Evolutionary conservation across 2,888 invertebrate species (phyloP), one percentile per base, ranked within the genome.

Genomic region (Pollenia angustigena): DNA sequence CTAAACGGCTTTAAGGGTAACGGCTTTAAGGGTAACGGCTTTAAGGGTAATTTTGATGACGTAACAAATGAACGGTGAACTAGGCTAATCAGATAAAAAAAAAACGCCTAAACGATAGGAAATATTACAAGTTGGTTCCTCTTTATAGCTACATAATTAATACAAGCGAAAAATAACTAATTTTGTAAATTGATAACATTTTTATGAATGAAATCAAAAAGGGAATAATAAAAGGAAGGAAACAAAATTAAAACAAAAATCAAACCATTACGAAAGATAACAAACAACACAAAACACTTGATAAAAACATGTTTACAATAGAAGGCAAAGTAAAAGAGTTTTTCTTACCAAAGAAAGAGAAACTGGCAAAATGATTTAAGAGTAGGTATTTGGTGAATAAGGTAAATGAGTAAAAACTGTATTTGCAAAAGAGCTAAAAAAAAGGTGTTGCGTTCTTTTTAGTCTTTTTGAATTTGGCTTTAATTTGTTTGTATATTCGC

Each of bases 381-480:
- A 80, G 72, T 32, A 18, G n/a, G n/a, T n/a, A n/a, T n/a, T 11
- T 12, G 18, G 1, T 6, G 23, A 23, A 69, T 42, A 8, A 60
- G 48, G 12, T 60, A 71, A 42, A 14, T 50, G 52, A 62, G 64
- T 32, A 50, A 42, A n/a, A 56, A 11, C 8, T 48, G 16, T 76
- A 52, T 58, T 79, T 79, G 72, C 74, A 46, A 78, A 83, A 79
- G 79, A 84, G 79, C n/a, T 48, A 76, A 71, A 64, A 42, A 71
- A 64, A 42, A 44, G 66, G 16, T 64, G 62, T 75, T 64, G 58
- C 54, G 66, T 68, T 81, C 62, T 84, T 85, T 91, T 90, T 12
- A 92, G 91, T 91, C 90, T 89, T 90, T 32, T 90, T 62, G 54
- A 91, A 90, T 90, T 91, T 91, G 92, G 92, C 92, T 91, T 90